Percentiles rank a stretch among this genome's conserved stretches.
phyloP scores from a whole-genome alignment of 2,888 invertebrate species.

The Rhopalosiphum nymphaeae region DNA sequence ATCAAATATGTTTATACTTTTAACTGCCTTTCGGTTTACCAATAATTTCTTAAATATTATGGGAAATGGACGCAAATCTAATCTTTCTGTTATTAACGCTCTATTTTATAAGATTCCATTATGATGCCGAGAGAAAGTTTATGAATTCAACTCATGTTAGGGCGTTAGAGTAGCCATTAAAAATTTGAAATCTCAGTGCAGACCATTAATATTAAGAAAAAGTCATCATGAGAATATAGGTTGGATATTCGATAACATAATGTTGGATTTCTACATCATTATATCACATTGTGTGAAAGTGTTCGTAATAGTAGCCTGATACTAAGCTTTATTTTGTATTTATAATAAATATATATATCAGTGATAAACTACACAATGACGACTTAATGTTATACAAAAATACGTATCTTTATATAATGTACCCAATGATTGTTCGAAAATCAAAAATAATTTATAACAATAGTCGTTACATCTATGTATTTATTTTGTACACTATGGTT shows the following conservation, averaged over 20 bases:
- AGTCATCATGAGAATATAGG: background rate
- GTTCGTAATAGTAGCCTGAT: background rate
- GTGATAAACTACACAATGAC: background rate
- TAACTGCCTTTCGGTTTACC: background rate
- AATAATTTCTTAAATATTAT: background rate
- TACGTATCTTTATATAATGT: background rate
- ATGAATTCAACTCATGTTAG: conserved; percentile 17
- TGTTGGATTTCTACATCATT: background rate
- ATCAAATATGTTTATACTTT: background rate
- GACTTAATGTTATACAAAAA: background rate
- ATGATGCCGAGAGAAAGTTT: background rate
- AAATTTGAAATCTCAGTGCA: conserved; percentile 33
- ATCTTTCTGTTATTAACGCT: conserved; percentile 12
- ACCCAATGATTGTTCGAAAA: background rate
- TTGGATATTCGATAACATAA: conserved; percentile 7
- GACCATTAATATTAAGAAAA: conserved; percentile 27
- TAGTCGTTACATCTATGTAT: background rate
- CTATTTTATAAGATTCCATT: background rate
- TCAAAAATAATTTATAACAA: background rate
- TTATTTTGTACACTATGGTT: background rate
- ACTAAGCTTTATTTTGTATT: background rate
- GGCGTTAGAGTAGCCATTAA: conserved; percentile 7
- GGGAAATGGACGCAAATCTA: background rate
- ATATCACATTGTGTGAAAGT: background rate
- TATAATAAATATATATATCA: background rate